Evolutionary conservation across 1,140 invertebrate species (phyloP), one percentile per base, ranked within the genome.

Genomic region (Anoplophora glabripennis): DNA sequence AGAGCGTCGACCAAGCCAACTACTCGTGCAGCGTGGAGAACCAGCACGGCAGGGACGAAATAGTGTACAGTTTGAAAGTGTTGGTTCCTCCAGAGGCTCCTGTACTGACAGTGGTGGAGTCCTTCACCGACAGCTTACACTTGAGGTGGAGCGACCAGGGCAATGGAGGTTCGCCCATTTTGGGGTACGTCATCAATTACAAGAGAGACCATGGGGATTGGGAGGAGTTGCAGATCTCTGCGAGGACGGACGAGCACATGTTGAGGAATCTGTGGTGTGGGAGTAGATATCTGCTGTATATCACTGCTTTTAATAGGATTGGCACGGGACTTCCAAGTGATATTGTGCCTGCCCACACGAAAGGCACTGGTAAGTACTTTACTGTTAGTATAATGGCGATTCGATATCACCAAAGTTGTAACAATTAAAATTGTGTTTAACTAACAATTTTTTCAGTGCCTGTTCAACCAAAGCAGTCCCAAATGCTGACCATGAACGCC

Each of bases 21-120:
- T 96, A 95, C 72, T 89, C 92, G 1, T 97, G 94, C 73, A 78
- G 81, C 15, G 89, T 93, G 3, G 86, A 89, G 66, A 96, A 97
- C 75, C 79, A 81, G 7, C 85, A 93, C 75, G 92, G 93, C 0
- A 84, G 82, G 42, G 93, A 95, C 77, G 86, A 89, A 68, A 93
- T 96, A 54, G 85, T 86, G 0, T 93, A 94, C 68, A 77, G 77
- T 47, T 79, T 86, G 12, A 81, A 83, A 63, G 82, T 87, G 45
- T 80, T 84, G 67, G 87, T 89, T 28, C 87, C 87, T 4, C 86
- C 86, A 1, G 83, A 86, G 65, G 80, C 84, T 42, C 82, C 88
- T 53, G 79, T 82, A 53, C 78, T 90, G 37, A 81, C 76, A 55
- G 89, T 87, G 42, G 83, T 84, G 51, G 88, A 81, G 72, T 85